A percentile compares a stretch with the other conserved stretches of the same genome.
Conservation (phyloP, 2,888 invertebrate genomes). For the Cephus pulcher region DNA sequence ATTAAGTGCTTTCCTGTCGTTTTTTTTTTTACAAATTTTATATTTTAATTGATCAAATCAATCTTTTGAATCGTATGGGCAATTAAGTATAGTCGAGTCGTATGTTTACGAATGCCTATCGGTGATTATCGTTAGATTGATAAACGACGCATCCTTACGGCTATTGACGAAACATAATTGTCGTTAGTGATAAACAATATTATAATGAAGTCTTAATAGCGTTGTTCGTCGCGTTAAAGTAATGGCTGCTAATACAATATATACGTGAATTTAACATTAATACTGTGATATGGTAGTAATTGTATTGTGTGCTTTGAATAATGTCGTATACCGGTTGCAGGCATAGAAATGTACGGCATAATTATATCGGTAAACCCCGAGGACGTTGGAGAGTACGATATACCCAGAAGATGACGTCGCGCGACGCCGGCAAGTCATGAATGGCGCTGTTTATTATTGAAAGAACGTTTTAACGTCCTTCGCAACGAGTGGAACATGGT, state of each 20-base stretch:
- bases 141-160: neutral
- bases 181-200: neutral
- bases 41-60: neutral
- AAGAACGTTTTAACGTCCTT: neutral
- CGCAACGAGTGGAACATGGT: neutral
- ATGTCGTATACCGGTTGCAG: neutral
- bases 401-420: neutral
- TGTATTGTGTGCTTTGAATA: neutral
- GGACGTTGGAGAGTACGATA: neutral
- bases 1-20: neutral
- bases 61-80: neutral
- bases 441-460: neutral
- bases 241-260: neutral
- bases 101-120: neutral
- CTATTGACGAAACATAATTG: neutral
- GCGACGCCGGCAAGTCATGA: neutral
- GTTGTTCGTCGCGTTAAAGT: neutral
- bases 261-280: neutral
- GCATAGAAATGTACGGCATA: neutral
- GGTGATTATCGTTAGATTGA: neutral
- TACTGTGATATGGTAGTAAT: neutral
- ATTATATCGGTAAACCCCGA: neutral
- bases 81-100: neutral
- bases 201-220: neutral
- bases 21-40: neutral